A percentile compares a stretch with the other conserved stretches of the same genome.
These are phyloP conservation scores for Australoheros facetus DNA, from an alignment of 2,797 vertebrate genomes.

Conservation along the genomic window DNA sequence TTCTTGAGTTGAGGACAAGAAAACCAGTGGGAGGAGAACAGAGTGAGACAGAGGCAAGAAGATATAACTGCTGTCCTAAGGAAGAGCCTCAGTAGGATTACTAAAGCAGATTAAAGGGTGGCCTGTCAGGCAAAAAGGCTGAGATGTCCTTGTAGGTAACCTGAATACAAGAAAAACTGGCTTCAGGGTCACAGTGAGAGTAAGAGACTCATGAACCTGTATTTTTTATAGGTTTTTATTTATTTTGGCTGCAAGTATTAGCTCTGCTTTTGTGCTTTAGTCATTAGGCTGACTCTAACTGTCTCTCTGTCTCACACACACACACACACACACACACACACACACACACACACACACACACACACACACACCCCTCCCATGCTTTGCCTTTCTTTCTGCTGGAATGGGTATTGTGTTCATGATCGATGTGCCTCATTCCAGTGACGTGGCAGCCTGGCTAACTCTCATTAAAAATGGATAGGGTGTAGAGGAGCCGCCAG, in stretches of 20 bases:
- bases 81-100: constrained; percentile 52
- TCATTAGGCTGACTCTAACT: constrained; percentile 47
- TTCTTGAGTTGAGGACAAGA: constrained; percentile 6
- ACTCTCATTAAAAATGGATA: constrained; percentile 94
- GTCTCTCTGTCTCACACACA: constrained; percentile 12
- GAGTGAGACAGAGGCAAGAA: constrained; percentile 9
- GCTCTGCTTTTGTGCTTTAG: constrained; percentile 64
- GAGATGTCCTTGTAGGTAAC: constrained; percentile 22
- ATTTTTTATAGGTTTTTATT: constrained; percentile 55
- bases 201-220: constrained; percentile 9
- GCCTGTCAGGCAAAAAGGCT: neutral
- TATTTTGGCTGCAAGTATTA: constrained; percentile 61
- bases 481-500: constrained; percentile 35
- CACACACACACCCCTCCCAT: constrained; percentile 12
- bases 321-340: neutral
- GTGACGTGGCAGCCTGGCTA: constrained; percentile 85
- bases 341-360: neutral
- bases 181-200: constrained; percentile 43
- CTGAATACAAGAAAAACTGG: constrained; percentile 29
- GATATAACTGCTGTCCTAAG: constrained; percentile 21
- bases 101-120: constrained; percentile 53
- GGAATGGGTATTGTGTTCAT: constrained; percentile 78
- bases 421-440: constrained; percentile 94
- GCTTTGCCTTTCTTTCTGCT: constrained; percentile 48
- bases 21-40: constrained; percentile 6